A percentile compares a stretch with the other conserved stretches of the same genome.
phyloP scores from a whole-genome alignment of 2,888 invertebrate species.

The Agriopis leucophaearia region DNA sequence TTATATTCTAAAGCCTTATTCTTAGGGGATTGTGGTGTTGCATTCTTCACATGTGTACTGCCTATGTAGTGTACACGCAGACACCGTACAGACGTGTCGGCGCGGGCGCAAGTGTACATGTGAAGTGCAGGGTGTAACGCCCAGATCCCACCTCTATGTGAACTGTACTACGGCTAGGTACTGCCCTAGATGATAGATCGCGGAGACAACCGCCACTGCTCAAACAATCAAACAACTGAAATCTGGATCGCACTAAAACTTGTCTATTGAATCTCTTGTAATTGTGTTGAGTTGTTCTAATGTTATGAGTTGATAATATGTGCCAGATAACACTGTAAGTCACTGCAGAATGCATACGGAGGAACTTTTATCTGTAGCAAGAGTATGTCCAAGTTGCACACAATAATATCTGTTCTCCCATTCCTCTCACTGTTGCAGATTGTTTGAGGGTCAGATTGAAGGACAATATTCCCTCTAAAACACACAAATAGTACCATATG shows the following conservation, averaged over 20 bases:
- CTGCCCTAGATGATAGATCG: constrained; percentile 16
- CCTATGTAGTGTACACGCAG: not conserved
- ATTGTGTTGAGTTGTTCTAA: not conserved
- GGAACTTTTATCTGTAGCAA: too few relatives aligned
- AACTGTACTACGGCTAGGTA: constrained; percentile 25
- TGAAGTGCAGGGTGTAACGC: constrained; percentile 16
- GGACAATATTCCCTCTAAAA: too few relatives aligned
- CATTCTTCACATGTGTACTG: not conserved
- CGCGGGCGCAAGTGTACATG: constrained; percentile 20
- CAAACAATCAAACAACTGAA: constrained; percentile 5
- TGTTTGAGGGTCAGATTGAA: too few relatives aligned
- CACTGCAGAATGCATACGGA: too few relatives aligned
- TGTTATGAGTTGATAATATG: too few relatives aligned
- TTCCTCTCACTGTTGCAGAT: too few relatives aligned
- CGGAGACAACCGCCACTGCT: constrained; percentile 9
- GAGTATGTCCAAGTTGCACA: too few relatives aligned
- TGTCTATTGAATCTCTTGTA: not conserved
- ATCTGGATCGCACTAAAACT: not conserved
- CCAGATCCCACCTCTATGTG: constrained; percentile 19
- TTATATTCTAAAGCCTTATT: constrained; percentile 59
- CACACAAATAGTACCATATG: too few relatives aligned
- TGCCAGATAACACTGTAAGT: too few relatives aligned
- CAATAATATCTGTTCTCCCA: too few relatives aligned
- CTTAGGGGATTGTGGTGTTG: constrained; percentile 41
- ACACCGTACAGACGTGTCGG: not conserved